Evolutionary conservation across 2,113 vertebrate genomes (phyloP), one percentile per base, ranked within the genome.

Genomic region (Perognathus longimembris): DNA sequence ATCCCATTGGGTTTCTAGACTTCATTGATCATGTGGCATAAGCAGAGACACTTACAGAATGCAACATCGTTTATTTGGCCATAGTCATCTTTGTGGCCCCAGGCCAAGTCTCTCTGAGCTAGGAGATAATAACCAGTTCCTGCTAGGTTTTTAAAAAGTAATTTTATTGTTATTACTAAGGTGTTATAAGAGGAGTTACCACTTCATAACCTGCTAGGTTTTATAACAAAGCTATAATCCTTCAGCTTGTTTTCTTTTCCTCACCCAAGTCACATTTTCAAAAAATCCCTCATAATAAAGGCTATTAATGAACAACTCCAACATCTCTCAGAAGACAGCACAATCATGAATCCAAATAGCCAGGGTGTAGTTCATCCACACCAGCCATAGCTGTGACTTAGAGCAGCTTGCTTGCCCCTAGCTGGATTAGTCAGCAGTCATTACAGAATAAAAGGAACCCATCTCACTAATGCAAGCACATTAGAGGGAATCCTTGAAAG

Each of bases 31-130:
- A 20, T 66, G 28, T 83, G 54, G 71, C 57, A 6, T 82, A 94
- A 92, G 74, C 92, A 93, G n/a, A 75, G 88, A 94, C 93, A 73
- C 75, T 92, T 95, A 90, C 92, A 85, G 79, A 75, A 70, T 79
- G 71, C 59, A 61, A 24, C 59, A 61, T 61, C 26, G 85, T 50
- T 85, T 82, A 38, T 67, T 78, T 88, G 78, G 85, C 88, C 71
- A n/a, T 50, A 42, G 82, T 70, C 45, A 45, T 45, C 64, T 69
- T 87, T 34, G 1, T n/a, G 15, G 5, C 42, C 40, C 26, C 77
- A 11, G 26, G 84, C 69, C 88, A 70, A 80, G 45, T 59, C 34
- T 87, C 90, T 81, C 30, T 61, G 87, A 78, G 22, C 70, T 69
- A 24, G n/a, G 66, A 92, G 77, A 67, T 64, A 67, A 84, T 7